Conservation (phyloP, 1,140 invertebrate genomes). For the Hyposmocoma kahamanoa region DNA sequence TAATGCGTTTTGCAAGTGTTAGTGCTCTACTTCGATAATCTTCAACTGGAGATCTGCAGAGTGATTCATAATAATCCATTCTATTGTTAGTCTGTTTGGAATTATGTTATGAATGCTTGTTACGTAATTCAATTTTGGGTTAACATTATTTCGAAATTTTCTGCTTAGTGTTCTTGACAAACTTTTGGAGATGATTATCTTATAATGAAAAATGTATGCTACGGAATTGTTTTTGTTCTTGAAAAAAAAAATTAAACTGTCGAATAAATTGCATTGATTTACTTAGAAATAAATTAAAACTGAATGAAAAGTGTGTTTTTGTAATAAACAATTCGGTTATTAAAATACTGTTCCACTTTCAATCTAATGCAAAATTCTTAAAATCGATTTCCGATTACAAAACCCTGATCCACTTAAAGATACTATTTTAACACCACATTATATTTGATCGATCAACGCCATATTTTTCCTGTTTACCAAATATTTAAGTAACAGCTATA, state of each 20-base stretch:
- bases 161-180: too few species aligned
- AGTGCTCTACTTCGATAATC: slow-evolving; percentile 70
- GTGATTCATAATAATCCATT: slow-evolving; percentile 65
- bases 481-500: slow-evolving; percentile 74
- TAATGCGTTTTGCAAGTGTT: slow-evolving; percentile 66
- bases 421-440: slow-evolving; percentile 39
- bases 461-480: slow-evolving; percentile 74
- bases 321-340: too few species aligned
- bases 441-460: slow-evolving; percentile 69
- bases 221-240: too few species aligned
- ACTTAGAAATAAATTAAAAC: too few species aligned
- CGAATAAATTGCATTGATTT: too few species aligned
- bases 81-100: slow-evolving; percentile 64
- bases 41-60: slow-evolving; percentile 56
- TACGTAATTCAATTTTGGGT: too few species aligned
- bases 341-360: slow-evolving; percentile 21
- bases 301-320: too few species aligned
- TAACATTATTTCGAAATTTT: too few species aligned
- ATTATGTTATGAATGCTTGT: slow-evolving; percentile 59
- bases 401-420: slow-evolving; percentile 50
- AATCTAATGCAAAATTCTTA: background rate
- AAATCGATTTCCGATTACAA: slow-evolving; percentile 8
- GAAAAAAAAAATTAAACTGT: too few species aligned
- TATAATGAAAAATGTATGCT: too few species aligned
- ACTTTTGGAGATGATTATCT: too few species aligned